Conservation (phyloP, 2,888 invertebrate species). For the Scaptomyza reducta region DNA sequence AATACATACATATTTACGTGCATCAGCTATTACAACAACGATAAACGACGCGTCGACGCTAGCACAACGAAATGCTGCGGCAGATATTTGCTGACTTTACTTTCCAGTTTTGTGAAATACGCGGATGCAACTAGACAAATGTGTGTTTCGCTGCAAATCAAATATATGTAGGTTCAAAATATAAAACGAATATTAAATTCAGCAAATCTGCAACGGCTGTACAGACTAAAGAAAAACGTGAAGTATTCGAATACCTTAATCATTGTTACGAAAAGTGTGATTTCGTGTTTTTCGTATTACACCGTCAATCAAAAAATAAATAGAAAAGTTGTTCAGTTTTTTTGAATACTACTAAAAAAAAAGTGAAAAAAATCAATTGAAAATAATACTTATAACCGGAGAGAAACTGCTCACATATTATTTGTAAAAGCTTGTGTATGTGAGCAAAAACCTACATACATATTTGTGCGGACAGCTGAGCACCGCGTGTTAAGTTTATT, state of each 20-base stretch:
- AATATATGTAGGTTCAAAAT: slow-evolving; percentile 25
- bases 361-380: slow-evolving; percentile 29
- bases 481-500: slow-evolving; percentile 72
- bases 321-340: neutral
- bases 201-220: neutral
- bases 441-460: slow-evolving; percentile 4
- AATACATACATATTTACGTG: neutral
- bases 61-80: slow-evolving; percentile 35
- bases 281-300: neutral
- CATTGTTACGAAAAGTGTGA: neutral
- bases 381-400: slow-evolving; percentile 44
- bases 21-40: neutral
- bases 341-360: slow-evolving; percentile 19
- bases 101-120: slow-evolving; percentile 80
- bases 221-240: neutral
- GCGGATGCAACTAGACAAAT: slow-evolving; percentile 74
- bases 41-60: slow-evolving; percentile 6
- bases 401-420: neutral
- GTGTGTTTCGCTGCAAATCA: slow-evolving; percentile 13
- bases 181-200: slow-evolving; percentile 6
- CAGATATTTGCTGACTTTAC: slow-evolving; percentile 66
- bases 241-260: slow-evolving; percentile 11
- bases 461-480: slow-evolving; percentile 28
- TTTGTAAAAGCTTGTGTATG: slow-evolving; percentile 1
- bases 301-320: too few species aligned